Conservation (phyloP, 2,797 vertebrate genomes). For the Cryptoblepharus egeriae region DNA sequence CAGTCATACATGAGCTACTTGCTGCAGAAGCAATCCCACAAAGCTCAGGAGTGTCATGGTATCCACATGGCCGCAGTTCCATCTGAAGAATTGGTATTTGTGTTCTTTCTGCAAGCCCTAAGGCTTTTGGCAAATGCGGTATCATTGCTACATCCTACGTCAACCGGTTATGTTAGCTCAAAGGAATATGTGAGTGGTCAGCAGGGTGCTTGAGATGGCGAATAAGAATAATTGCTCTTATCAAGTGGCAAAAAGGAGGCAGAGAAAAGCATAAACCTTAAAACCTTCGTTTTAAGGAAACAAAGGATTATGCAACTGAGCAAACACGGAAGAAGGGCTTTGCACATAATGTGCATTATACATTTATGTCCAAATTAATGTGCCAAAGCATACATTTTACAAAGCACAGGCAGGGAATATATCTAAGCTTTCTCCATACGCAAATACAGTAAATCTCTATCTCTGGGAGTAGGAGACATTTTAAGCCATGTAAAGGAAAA, state of each 20-base stretch:
- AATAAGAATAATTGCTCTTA: constrained; percentile 51
- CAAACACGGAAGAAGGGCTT: constrained; percentile 57
- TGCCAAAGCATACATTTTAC: constrained; percentile 38
- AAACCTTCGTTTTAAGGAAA: constrained; percentile 29
- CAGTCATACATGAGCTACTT: neutral
- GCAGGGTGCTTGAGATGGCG: constrained; percentile 35
- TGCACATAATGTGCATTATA: constrained; percentile 11
- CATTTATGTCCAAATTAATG: constrained; percentile 43
- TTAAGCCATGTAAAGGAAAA: constrained; percentile 46
- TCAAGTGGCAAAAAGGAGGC: neutral
- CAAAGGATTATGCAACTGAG: constrained; percentile 38
- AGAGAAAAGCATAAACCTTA: constrained; percentile 41
- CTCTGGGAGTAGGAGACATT: constrained; percentile 34
- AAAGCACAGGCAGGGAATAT: constrained; percentile 21
- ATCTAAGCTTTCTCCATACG: constrained; percentile 38
- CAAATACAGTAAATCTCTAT: constrained; percentile 35
- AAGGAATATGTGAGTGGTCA: constrained; percentile 42
- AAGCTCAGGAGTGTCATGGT: neutral
- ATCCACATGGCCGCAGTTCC: neutral
- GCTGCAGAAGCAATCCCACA: neutral
- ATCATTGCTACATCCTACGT: constrained; percentile 44
- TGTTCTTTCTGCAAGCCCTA: constrained; percentile 24
- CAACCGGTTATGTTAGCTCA: constrained; percentile 31
- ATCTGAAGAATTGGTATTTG: neutral
- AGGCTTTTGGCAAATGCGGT: constrained; percentile 30